Base-by-base conservation (phyloP, 2,797 vertebrate genomes). In the Cottoperca gobio region DNA sequence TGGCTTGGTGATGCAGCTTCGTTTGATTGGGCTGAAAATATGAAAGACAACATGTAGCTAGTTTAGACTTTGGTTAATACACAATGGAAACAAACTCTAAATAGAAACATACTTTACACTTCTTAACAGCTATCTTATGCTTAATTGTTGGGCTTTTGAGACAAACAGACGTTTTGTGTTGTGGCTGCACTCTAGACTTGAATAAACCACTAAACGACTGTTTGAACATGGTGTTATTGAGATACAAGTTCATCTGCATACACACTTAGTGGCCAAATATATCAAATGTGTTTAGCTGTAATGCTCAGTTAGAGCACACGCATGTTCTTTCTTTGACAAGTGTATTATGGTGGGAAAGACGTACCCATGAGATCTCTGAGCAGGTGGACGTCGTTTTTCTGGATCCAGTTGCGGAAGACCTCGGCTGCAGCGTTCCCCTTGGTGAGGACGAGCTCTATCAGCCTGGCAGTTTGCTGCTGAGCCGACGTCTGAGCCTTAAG, bases 351-450 rank as follows among this genome's bases (percentile, higher is more conserved):
- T 49, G n/a, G n/a, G n/a, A 65, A 37, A 45, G 1, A 79, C 71
- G 10, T 91, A 92, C 98, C 96, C 95, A 99, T 98, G 83, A 99
- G 94, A 65, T 98, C 96, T 92, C 95, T 93, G 93, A 97, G 96
- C 42, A 99, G 93, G 8, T 94, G 87, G 60, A 97, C 95, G 11
- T 99, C 97, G 21, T 96, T 96, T 70, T 97, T 97, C 92, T 96
- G 95, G 68, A 99, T 96, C 91, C 96, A 97, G 89, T 94, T 97
- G 90, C 95, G 97, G 88, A 99, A 99, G 70, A 97, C 96, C 86
- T 95, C 96, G 7, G 97, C 97, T 4, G 97, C 96, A 39, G 96
- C 95, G 5, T 97, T 98, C 82, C 97, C 98, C 92, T 99, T 99
- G 50, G 95, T 95, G 88, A 99, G 92, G 73, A 99, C 70, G 2